Conservation (phyloP, 1,140 invertebrate genomes). For the Pogonomyrmex barbatus region DNA sequence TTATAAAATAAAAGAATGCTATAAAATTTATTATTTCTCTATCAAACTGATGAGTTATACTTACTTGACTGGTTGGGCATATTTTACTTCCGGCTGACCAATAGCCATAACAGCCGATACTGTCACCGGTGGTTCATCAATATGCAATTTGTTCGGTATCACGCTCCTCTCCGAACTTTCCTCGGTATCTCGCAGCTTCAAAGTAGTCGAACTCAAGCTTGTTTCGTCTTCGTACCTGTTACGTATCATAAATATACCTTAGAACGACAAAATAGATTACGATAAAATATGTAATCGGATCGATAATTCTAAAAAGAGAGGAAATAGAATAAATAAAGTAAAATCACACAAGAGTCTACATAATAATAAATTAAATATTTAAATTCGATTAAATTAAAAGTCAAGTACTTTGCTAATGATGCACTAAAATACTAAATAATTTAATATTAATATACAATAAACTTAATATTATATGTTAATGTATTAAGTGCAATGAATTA, state of each 20-base stretch:
- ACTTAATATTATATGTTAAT: conserved; percentile 1
- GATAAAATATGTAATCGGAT: conserved; percentile 32
- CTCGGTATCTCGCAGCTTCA: conserved; percentile 73
- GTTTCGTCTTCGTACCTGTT: conserved; percentile 78
- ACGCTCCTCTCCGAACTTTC: conserved; percentile 79
- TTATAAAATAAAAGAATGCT: too few relatives aligned
- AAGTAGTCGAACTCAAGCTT: conserved; percentile 75
- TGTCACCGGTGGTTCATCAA: conserved; percentile 74
- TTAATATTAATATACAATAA: background rate
- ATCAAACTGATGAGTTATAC: conserved; percentile 58
- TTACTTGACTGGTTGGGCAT: conserved; percentile 84
- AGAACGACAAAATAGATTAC: background rate
- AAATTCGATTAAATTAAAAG: background rate
- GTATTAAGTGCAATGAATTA: background rate
- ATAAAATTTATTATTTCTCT: conserved; percentile 1
- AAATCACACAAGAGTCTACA: background rate
- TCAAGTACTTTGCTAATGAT: too few relatives aligned
- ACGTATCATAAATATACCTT: background rate
- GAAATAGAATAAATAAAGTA: conserved; percentile 8
- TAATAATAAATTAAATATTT: conserved; percentile 25
- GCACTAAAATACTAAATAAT: too few relatives aligned
- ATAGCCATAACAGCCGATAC: conserved; percentile 74
- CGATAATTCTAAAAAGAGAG: background rate
- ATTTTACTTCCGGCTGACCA: conserved; percentile 83
- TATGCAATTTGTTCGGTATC: conserved; percentile 74